These are phyloP conservation scores for Syngnathus floridae DNA, from an alignment of 2,113 vertebrate species.

Conservation along the genomic window DNA sequence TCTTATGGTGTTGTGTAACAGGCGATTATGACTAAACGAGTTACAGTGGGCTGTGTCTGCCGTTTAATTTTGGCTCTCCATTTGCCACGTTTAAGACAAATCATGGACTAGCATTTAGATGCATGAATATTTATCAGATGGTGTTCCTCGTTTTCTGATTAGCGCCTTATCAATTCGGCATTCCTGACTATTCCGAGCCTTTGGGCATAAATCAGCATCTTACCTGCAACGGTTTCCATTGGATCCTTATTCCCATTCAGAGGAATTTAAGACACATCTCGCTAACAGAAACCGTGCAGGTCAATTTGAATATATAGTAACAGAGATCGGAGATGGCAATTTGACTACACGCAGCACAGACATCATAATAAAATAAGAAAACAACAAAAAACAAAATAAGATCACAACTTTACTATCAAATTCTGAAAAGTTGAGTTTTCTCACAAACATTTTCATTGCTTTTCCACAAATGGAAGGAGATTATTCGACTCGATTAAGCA, in stretches of 20 bases:
- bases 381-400: not conserved
- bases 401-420: not conserved
- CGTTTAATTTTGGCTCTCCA: conserved; percentile 25
- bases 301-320: not conserved
- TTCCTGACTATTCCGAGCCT: conserved; percentile 40
- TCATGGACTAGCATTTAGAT: conserved; percentile 41
- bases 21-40: conserved; percentile 20
- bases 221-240: conserved; percentile 14
- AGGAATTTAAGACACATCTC: not conserved
- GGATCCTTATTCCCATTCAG: not conserved
- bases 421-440: not conserved
- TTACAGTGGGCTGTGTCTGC: conserved; percentile 61
- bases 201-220: conserved; percentile 26
- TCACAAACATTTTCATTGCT: not conserved
- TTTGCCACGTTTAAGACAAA: conserved; percentile 61
- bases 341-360: not conserved
- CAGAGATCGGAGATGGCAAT: not conserved
- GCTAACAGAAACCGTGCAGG: not conserved
- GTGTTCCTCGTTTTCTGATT: conserved; percentile 31
- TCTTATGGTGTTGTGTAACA: conserved; percentile 20
- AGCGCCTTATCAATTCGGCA: conserved; percentile 49
- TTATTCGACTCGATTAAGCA: not conserved
- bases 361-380: not conserved
- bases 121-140: conserved; percentile 73
- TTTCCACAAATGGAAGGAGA: not conserved